These are phyloP conservation scores for Channa striata DNA, from an alignment of 2,797 vertebrate species.

Conservation along the genomic window DNA sequence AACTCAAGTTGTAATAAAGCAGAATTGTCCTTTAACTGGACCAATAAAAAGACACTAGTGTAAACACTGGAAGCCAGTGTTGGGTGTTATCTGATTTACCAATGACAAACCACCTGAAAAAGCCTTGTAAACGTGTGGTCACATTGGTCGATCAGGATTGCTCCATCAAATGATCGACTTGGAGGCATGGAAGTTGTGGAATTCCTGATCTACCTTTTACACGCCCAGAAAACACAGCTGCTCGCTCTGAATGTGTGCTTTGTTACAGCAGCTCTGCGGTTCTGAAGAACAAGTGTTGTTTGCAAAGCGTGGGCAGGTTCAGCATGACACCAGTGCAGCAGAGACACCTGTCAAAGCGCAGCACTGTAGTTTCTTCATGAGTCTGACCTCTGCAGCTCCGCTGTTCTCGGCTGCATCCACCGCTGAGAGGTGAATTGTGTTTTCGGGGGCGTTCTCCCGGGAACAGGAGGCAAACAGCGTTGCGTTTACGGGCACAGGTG, in stretches of 20 bases:
- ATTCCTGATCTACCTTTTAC: neutral
- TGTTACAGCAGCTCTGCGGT: slow-evolving; percentile 3
- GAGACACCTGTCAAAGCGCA: slow-evolving; percentile 36
- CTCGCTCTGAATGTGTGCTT: slow-evolving; percentile 17
- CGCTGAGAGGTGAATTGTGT: slow-evolving; percentile 42
- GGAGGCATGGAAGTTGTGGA: neutral
- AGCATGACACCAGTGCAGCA: slow-evolving; percentile 7
- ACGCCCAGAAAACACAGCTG: slow-evolving; percentile 4
- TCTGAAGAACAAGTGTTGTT: slow-evolving; percentile 35
- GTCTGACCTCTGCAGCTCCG: slow-evolving; percentile 53
- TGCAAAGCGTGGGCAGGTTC: slow-evolving; percentile 38
- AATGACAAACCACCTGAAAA: no score
- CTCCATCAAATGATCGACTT: neutral
- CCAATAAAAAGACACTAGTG: no score
- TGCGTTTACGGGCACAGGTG: slow-evolving; percentile 51
- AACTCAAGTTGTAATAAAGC: no score
- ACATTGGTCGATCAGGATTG: no score
- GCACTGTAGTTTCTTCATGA: slow-evolving; percentile 22
- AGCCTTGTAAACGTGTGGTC: no score
- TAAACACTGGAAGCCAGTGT: no score
- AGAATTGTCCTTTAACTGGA: no score
- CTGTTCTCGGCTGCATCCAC: slow-evolving; percentile 9
- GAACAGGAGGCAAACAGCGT: slow-evolving; percentile 40
- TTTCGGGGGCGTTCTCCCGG: slow-evolving; percentile 15
- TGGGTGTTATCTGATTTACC: no score